phyloP scores from a whole-genome alignment of 1,140 invertebrate species.

The Metopolophium dirhodum region DNA sequence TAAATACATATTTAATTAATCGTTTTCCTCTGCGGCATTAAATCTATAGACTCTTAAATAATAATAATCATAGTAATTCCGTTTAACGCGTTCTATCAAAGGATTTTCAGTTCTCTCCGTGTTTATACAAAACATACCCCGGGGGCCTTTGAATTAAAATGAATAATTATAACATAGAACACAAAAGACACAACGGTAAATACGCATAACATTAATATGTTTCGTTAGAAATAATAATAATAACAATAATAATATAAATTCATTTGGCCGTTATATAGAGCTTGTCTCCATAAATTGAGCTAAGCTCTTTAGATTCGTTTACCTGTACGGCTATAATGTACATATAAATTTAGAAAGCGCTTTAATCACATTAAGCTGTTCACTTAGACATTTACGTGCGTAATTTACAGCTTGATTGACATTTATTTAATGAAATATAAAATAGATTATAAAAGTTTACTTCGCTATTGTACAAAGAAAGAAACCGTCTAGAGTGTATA shows the following conservation, averaged over 20 bases:
- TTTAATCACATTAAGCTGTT: conserved; percentile 30
- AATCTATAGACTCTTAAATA: conserved; percentile 23
- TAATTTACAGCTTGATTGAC: conserved; percentile 19
- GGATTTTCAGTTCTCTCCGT: conserved; percentile 2
- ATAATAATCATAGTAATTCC: conserved; percentile 14
- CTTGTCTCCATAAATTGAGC: conserved; percentile 36
- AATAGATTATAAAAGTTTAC: not conserved
- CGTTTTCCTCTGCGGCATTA: not conserved
- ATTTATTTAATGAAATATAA: conserved; percentile 8
- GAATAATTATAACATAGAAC: conserved; percentile 28
- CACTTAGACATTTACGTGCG: not conserved
- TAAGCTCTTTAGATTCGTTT: conserved; percentile 32
- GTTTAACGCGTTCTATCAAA: not conserved
- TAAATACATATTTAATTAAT: conserved; percentile 23
- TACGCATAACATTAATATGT: conserved; percentile 39
- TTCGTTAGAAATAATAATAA: conserved; percentile 22
- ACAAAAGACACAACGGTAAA: conserved; percentile 22
- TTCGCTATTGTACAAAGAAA: not conserved
- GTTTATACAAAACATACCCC: not conserved
- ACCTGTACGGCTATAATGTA: not conserved
- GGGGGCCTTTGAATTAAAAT: conserved; percentile 25
- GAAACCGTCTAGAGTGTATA: not conserved
- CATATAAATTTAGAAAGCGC: not conserved
- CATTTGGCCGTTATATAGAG: not conserved
- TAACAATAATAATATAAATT: conserved; percentile 17